phyloP scores from a whole-genome alignment of 2,797 vertebrate species.

The Falco columbarius region DNA sequence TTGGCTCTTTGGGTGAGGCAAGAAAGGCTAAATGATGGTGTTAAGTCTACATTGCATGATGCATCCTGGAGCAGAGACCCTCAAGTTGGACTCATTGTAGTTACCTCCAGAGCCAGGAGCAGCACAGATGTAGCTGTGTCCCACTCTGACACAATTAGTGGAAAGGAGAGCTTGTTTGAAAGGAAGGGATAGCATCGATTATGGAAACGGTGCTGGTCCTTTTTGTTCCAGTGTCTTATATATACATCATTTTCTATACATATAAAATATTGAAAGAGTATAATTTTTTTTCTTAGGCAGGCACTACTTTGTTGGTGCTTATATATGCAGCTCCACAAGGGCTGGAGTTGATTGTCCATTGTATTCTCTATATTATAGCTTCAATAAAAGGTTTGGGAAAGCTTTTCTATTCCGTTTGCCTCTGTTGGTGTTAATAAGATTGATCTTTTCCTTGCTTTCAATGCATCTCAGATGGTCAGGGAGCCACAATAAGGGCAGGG shows the following conservation, averaged over 20 bases:
- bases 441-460: not conserved
- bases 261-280: not conserved
- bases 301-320: not conserved
- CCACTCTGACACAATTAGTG: not conserved
- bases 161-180: not conserved
- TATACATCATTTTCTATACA: not conserved
- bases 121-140: not conserved
- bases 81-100: rapidly evolving
- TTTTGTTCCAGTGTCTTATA: not conserved
- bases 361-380: not conserved
- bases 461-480: not conserved
- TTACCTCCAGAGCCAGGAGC: not conserved
- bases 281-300: not conserved
- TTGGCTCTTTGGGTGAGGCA: not conserved
- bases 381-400: not conserved
- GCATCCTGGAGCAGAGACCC: not conserved
- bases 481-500: not conserved
- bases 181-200: not conserved
- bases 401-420: constrained; percentile 2
- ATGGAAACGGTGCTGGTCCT: not conserved
- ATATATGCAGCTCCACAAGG: not conserved
- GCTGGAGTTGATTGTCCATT: not conserved
- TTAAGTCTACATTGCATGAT: not conserved
- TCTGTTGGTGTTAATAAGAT: constrained; percentile 11
- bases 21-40: not conserved